Base-by-base conservation (phyloP, 2,113 vertebrate genomes). In the Heterotis niloticus region DNA sequence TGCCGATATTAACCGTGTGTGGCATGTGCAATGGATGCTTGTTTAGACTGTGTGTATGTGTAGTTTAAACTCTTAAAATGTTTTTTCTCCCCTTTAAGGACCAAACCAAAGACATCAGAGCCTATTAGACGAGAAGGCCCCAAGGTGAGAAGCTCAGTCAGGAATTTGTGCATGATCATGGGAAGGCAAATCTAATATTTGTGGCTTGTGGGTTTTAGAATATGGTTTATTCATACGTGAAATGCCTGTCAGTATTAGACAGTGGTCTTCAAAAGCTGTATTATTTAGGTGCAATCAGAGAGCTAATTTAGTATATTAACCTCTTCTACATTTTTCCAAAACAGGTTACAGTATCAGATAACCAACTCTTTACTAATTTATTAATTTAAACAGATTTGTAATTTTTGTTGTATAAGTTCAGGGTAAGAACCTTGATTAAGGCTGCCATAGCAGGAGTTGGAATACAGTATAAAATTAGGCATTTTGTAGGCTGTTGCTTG, bases 71-170 rank as follows among this genome's bases (percentile, higher is more conserved):
- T 52, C 17, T 77, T 81, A 64, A 2, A 44, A 20, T 70, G 74
- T 16, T 23, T 62, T 34, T 75, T 82, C 77, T 67, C 78, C 88
- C 57, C 16, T 29, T 57, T 10, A 85, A 99, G 97, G 83, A 90
- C 92, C 86, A 98, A 97, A 86, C 85, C 89, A 20, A 99, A 99
- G 84, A 85, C 89, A 72, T 88, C 90, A 44, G 97, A 99, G 52
- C 91, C 94, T 0, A 83, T 98, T 85, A 96, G 93, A 87, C 94
- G 94, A 83, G 96, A 98, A 81, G 98, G 98, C 69, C 97, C 97
- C 18, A 99, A 98, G 96, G 97, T 98, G 91, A 73, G 78, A 75
- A 10, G 0, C 26, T 16, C 44, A 16, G 5, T n/a, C 44, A 20
- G 16, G 12, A 16, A 70, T 51, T 77, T 51, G 18, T 52, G 51